Percentiles rank a stretch among this genome's conserved stretches.
Conservation (phyloP, 2,888 invertebrate species). For the Epistrophella euchroma region DNA sequence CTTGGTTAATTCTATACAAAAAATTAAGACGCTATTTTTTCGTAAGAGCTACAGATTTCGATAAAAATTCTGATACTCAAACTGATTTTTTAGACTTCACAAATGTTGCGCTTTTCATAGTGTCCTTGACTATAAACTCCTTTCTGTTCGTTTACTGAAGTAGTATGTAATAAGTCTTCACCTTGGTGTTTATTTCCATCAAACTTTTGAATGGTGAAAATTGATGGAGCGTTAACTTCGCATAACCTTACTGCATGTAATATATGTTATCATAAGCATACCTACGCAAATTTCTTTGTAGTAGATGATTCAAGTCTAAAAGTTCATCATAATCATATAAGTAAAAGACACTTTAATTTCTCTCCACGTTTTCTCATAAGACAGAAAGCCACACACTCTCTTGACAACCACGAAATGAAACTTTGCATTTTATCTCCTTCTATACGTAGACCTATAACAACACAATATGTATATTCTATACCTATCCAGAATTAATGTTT, state of each 20-base stretch:
- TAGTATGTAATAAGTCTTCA: no score
- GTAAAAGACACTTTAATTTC: constrained; percentile 19
- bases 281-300: background rate
- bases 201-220: background rate
- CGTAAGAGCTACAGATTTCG: no score
- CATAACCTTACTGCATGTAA: background rate
- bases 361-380: constrained; percentile 6
- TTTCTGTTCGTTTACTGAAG: no score
- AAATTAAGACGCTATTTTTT: no score
- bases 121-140: no score
- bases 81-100: no score
- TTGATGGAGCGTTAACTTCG: background rate
- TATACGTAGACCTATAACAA: no score
- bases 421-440: constrained; percentile 6
- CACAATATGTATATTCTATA: no score
- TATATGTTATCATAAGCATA: background rate
- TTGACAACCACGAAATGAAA: background rate
- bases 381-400: background rate
- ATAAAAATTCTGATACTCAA: no score
- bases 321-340: constrained; percentile 31
- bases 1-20: no score
- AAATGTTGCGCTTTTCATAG: no score
- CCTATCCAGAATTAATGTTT: constrained; percentile 27
- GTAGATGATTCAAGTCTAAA: constrained; percentile 16
- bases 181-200: background rate